Percentiles rank a stretch among this genome's conserved stretches.
phyloP scores from a whole-genome alignment of 2,797 vertebrate species.

The Melanitta fusca region DNA sequence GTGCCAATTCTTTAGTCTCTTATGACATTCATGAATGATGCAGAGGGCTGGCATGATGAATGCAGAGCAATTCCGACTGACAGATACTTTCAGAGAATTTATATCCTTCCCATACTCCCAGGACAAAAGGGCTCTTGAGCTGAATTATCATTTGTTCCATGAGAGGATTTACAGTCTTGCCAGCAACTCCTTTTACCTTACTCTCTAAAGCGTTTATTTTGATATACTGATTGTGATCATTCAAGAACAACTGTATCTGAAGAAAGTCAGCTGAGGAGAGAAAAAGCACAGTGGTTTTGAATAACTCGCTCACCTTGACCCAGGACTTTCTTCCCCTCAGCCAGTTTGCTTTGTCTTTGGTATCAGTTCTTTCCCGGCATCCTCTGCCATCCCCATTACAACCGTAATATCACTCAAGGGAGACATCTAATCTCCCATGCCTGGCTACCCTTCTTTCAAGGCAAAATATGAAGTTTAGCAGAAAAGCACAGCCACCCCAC shows the following conservation, averaged over 20 bases:
- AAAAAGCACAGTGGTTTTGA: neutral
- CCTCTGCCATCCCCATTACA: neutral
- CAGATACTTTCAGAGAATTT: constrained; percentile 80
- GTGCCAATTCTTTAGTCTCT: constrained; percentile 78
- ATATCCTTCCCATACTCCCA: constrained; percentile 60
- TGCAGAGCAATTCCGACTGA: constrained; percentile 73
- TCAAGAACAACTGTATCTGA: constrained; percentile 75
- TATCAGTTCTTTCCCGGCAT: neutral
- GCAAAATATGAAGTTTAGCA: neutral
- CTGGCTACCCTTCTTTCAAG: neutral
- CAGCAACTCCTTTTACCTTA: constrained; percentile 75
- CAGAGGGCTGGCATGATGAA: constrained; percentile 76
- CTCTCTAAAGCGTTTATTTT: constrained; percentile 76
- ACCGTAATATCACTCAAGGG: neutral
- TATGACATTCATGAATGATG: constrained; percentile 82
- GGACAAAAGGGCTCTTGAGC: constrained; percentile 76
- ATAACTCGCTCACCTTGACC: constrained; percentile 52
- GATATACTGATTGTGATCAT: constrained; percentile 77
- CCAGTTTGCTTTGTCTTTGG: constrained; percentile 3
- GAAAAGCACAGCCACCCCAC: neutral
- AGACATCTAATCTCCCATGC: neutral
- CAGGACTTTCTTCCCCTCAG: neutral
- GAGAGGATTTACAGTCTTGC: constrained; percentile 79
- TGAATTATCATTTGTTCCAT: constrained; percentile 77
- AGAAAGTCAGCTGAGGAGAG: constrained; percentile 49